Percentiles rank a stretch among this genome's conserved stretches.
Evolutionary conservation across 2,888 invertebrate species (phyloP).

Genomic region (Cybosia mesomella): DNA sequence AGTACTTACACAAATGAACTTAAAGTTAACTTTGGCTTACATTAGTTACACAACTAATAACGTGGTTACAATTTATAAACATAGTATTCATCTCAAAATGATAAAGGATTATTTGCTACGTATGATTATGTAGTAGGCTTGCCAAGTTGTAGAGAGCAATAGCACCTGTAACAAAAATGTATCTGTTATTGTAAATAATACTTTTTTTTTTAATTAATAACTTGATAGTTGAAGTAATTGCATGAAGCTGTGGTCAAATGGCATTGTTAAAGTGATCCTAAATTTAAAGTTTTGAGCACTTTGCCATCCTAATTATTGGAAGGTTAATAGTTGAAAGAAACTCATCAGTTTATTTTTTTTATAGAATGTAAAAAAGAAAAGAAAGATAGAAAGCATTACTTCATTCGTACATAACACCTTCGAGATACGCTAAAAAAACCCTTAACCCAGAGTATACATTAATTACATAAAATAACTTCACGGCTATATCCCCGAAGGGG

Average conservation of each 20-base stretch:
- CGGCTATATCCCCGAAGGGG: too few species aligned
- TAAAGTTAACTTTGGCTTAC: slow-evolving; percentile 31
- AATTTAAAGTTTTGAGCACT: too few species aligned
- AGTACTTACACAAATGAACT: slow-evolving; percentile 15
- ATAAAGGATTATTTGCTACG: slow-evolving; percentile 28
- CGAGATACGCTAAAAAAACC: too few species aligned
- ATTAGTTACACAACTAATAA: slow-evolving; percentile 29
- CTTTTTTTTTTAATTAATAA: too few species aligned
- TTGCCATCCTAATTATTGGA: too few species aligned
- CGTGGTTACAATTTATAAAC: slow-evolving; percentile 26
- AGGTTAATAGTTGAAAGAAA: too few species aligned
- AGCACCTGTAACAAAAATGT: slow-evolving; percentile 57
- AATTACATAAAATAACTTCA: too few species aligned
- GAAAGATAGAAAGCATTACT: too few species aligned
- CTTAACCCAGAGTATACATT: too few species aligned
- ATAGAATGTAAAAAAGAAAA: too few species aligned
- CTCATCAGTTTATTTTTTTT: too few species aligned
- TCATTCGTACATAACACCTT: too few species aligned
- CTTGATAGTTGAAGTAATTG: not conserved
- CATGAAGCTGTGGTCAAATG: not conserved
- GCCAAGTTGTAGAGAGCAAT: slow-evolving; percentile 58
- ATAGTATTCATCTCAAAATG: slow-evolving; percentile 17
- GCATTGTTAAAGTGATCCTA: not conserved
- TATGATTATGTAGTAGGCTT: slow-evolving; percentile 35
- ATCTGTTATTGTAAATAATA: not conserved